phyloP scores from a whole-genome alignment of 2,888 invertebrate species.

The Conchocele bisecta region DNA sequence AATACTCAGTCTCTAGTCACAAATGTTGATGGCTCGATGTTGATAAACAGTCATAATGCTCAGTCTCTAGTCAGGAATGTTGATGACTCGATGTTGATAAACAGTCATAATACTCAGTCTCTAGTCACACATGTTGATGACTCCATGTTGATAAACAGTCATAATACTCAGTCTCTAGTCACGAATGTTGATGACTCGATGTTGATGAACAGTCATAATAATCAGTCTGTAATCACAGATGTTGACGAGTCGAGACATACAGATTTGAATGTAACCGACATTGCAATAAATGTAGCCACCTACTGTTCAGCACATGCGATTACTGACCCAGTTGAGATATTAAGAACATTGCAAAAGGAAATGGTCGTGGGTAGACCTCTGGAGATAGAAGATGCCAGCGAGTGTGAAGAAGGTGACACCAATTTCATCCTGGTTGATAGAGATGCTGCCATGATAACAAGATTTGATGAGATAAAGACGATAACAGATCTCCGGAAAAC shows the following conservation, averaged over 20 bases:
- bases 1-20: too few relatives aligned
- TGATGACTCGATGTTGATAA: too few relatives aligned
- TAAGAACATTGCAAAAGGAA: slow-evolving; percentile 1
- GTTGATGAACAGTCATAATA: background rate
- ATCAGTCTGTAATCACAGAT: background rate
- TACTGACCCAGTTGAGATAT: slow-evolving; percentile 2
- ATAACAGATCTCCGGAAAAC: too few relatives aligned
- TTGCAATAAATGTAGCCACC: background rate
- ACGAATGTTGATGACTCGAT: too few relatives aligned
- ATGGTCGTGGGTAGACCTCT: background rate
- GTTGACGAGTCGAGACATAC: background rate
- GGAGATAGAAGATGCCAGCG: slow-evolving; percentile 6
- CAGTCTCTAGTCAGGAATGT: too few relatives aligned
- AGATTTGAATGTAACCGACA: slow-evolving; percentile 3
- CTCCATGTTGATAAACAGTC: too few relatives aligned
- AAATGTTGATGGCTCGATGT: too few relatives aligned
- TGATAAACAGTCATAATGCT: too few relatives aligned
- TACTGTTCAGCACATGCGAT: slow-evolving; percentile 4
- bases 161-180: too few relatives aligned
- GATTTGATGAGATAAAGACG: slow-evolving; percentile 11
- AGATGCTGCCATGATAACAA: background rate
- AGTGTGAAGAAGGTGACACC: slow-evolving; percentile 4
- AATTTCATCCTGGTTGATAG: slow-evolving; percentile 10
- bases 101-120: too few relatives aligned
- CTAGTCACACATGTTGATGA: too few relatives aligned